Conservation (phyloP, 2,113 vertebrate genomes). For the Puntigrus tetrazona region DNA sequence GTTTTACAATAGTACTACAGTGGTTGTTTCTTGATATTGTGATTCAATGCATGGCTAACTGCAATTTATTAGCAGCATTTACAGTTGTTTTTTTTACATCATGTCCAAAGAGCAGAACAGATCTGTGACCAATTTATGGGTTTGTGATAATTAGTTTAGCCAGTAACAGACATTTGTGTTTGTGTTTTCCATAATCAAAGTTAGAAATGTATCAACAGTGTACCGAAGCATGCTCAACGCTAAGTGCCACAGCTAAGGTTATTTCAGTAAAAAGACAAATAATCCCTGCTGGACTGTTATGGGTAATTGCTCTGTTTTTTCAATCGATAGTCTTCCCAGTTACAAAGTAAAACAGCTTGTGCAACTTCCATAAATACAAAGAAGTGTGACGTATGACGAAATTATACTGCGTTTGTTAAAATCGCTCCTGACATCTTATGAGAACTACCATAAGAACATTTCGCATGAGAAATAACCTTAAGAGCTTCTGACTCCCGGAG, state of each 20-base stretch:
- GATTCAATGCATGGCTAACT: not conserved
- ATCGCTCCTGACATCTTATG: constrained; percentile 4
- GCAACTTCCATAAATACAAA: not conserved
- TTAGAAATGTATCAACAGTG: constrained; percentile 21
- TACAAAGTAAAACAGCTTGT: not conserved
- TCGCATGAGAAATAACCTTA: not conserved
- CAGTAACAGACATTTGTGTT: not conserved
- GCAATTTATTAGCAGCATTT: not conserved
- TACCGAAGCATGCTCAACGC: not conserved
- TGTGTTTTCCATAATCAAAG: constrained; percentile 7
- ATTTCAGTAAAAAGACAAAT: constrained; percentile 22
- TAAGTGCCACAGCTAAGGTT: constrained; percentile 2
- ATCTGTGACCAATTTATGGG: not conserved
- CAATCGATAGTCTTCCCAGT: constrained; percentile 16
- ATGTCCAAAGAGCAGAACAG: not conserved
- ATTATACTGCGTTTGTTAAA: not conserved
- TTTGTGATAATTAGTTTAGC: not conserved
- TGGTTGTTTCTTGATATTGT: too few relatives aligned
- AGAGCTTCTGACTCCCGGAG: not conserved
- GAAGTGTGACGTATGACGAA: not conserved
- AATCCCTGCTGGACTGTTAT: constrained; percentile 29
- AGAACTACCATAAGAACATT: not conserved
- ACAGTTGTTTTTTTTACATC: not conserved
- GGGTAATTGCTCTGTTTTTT: constrained; percentile 11
- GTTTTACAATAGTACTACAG: too few relatives aligned